Evolutionary conservation across 2,888 invertebrate species (phyloP), one percentile per base, ranked within the genome.

Genomic region (Calameuta filiformis): DNA sequence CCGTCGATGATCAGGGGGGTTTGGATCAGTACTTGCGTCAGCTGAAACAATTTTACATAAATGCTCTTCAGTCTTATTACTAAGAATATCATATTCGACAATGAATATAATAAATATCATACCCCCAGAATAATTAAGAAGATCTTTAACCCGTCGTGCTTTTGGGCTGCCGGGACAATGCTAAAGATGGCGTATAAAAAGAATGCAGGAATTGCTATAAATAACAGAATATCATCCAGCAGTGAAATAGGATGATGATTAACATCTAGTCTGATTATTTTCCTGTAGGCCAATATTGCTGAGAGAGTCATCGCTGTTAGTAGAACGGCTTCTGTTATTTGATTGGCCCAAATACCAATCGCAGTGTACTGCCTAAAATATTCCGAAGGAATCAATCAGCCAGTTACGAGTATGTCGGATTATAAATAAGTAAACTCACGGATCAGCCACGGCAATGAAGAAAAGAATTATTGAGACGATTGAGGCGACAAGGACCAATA

Each of bases 1-100:
- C 95, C 95, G 86, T 96, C 96, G 82, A 95, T 94, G 73, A 96
- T 94, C 79, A 96, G 93, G 0, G 95, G 94, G 0, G 96, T 96
- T 91, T 96, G 96, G 3, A 96, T 91, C 23, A 96, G 89, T 0
- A 96, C 94, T 93, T 96, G 95, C 23, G 95, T 87, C n/a, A 95
- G 92, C 95, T 95, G 88, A 79, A 90, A 88, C 35, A 23, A 34
- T 15, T 34, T 31, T 71, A n/a, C 11, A 79, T 68, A 23, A 68
- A 79, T 79, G 76, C 56, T 9, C 23, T 23, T 56, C 23, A 9
- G 23, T 35, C 68, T 31, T 37, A 79, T 30, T 4, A 35, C 34
- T 31, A 12, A 75, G 4, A 15, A 71, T 12, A 69, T 76, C 2
- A 12, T 69, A 37, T 79, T 56, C 23, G 9, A 56, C 69, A 71